phyloP scores from a whole-genome alignment of 2,888 invertebrate genomes.

The Papilio gigon region DNA sequence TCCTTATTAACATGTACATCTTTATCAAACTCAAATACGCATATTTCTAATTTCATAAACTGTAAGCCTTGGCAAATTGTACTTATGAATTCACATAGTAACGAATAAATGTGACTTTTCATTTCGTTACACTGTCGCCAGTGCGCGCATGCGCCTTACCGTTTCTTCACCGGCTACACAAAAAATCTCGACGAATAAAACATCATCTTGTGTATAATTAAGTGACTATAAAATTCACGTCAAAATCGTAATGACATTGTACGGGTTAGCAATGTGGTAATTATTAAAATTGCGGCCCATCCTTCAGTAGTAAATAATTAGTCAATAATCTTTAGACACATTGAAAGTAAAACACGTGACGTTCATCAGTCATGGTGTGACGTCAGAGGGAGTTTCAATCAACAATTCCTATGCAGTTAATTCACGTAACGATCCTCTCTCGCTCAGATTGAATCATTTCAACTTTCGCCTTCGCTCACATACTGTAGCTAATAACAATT shows the following conservation, averaged over 20 bases:
- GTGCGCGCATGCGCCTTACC: neutral
- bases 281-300: no score
- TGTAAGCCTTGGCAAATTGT: neutral
- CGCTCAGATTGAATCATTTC: conserved; percentile 19
- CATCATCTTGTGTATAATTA: no score
- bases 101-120: neutral
- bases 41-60: no score
- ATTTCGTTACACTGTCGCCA: neutral
- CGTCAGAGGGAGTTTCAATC: conserved; percentile 23
- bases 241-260: neutral
- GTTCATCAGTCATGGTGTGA: neutral
- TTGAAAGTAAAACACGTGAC: conserved; percentile 1
- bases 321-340: neutral
- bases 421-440: conserved; percentile 24
- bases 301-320: no score
- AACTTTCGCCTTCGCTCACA: conserved; percentile 33
- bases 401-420: conserved; percentile 24
- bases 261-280: neutral
- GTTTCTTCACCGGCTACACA: no score
- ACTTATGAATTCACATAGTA: neutral
- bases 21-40: no score
- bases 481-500: conserved; percentile 30
- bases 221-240: no score
- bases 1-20: conserved; percentile 1
- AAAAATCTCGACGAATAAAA: neutral